Conservation (phyloP, 2,797 vertebrate species). For the Lerista edwardsae region DNA sequence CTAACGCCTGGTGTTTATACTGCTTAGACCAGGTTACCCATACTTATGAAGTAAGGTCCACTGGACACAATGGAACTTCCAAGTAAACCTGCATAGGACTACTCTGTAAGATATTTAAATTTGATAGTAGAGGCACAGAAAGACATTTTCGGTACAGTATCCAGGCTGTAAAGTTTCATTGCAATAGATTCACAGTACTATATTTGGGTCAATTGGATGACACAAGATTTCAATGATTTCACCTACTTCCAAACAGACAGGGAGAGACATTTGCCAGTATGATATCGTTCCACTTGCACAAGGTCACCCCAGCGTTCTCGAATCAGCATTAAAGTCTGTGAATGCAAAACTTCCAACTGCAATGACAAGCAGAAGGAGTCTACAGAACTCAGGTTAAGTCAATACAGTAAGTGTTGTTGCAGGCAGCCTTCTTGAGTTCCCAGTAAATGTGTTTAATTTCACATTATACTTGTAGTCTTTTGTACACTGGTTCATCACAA, state of each 20-base stretch:
- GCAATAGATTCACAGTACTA: not conserved
- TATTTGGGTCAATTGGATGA: not conserved
- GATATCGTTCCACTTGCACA: constrained; percentile 95
- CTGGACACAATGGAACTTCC: no score
- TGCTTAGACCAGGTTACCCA: no score
- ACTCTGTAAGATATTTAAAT: not conserved
- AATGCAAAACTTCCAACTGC: constrained; percentile 97
- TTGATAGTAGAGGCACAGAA: not conserved
- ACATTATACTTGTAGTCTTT: not conserved
- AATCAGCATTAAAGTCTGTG: constrained; percentile 96
- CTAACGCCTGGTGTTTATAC: no score
- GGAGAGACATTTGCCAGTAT: constrained; percentile 94
- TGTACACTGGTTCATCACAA: not conserved
- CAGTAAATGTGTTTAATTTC: not conserved
- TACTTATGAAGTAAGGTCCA: no score
- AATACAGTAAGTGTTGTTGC: constrained; percentile 25
- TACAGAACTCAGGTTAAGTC: constrained; percentile 83
- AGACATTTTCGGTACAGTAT: not conserved
- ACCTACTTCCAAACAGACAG: constrained; percentile 99
- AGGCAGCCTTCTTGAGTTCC: not conserved
- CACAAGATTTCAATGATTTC: constrained; percentile 24
- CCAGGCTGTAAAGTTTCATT: not conserved
- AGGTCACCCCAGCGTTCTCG: constrained; percentile 98
- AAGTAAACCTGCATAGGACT: no score
- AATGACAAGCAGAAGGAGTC: constrained; percentile 98